A percentile compares a stretch with the other conserved stretches of the same genome.
Conservation (phyloP, 1,140 invertebrate genomes). For the Drosophila triauraria region DNA sequence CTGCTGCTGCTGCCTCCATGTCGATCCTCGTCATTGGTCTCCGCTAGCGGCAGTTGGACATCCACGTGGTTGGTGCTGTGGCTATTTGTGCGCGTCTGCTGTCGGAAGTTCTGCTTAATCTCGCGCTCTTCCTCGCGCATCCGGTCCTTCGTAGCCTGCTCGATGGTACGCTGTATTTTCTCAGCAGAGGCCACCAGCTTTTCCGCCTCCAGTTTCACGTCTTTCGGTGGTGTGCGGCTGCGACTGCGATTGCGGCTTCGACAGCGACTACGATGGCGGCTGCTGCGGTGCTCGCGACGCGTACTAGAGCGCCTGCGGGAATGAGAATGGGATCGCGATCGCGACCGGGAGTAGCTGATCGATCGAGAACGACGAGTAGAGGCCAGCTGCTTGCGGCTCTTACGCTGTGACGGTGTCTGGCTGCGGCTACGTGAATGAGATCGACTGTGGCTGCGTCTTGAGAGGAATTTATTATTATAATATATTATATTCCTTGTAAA, state of each 20-base stretch:
- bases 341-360: constrained; percentile 84
- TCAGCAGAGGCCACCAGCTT: constrained; percentile 77
- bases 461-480: neutral
- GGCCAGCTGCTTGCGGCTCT: constrained; percentile 74
- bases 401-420: constrained; percentile 56
- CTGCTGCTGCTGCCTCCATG: constrained; percentile 39
- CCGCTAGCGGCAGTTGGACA: neutral
- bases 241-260: constrained; percentile 36
- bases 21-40: constrained; percentile 13
- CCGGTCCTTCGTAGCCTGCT: constrained; percentile 76
- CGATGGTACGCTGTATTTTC: constrained; percentile 77
- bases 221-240: constrained; percentile 37
- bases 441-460: constrained; percentile 66
- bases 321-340: constrained; percentile 77
- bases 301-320: constrained; percentile 79
- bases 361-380: constrained; percentile 80
- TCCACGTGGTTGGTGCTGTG: constrained; percentile 20
- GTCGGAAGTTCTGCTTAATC: constrained; percentile 69
- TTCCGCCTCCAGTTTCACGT: constrained; percentile 70
- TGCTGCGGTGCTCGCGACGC: constrained; percentile 75
- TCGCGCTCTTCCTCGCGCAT: constrained; percentile 76
- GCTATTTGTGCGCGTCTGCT: constrained; percentile 31
- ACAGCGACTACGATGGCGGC: constrained; percentile 56
- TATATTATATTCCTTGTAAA: neutral
- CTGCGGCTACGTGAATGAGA: constrained; percentile 70